Evolutionary conservation across 1,140 invertebrate genomes (phyloP), one percentile per base, ranked within the genome.

Genomic region (Hylaeus volcanicus): DNA sequence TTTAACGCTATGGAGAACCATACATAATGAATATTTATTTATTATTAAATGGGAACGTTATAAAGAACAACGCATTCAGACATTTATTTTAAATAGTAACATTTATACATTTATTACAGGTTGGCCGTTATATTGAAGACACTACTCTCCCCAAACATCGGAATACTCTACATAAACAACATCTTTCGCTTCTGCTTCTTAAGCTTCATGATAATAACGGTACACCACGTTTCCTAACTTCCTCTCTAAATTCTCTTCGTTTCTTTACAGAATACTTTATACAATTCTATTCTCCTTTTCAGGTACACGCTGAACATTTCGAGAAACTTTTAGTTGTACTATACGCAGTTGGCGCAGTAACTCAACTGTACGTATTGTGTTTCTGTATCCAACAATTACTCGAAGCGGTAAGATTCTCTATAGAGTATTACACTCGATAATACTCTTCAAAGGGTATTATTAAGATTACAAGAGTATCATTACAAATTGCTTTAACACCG

Each of bases 161-260:
- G 75, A 53, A 4, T 86, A 11, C 43, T 86, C 6, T 88, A 89
- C 37, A 48, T 88, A 58, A 83, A 77, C 14, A 83, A 82, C 51
- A 70, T 89, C 68, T 85, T 88, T 61, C 74, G 82, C 8, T 84
- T 89, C 55, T 88, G 87, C n/a, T 88, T 89, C 71, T 63, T 88
- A 15, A 73, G 74, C 3, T 66, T 86, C 15, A 86, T 86, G 79
- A 6, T 89, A 0, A 68, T 86, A 55, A 77, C 58, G 51, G 82
- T 87, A 81, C 63, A 63, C 71, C 37, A 45, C 39, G 41, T 1
- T 14, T 65, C 72, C 0, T 45, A 70, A 48, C 26, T 39, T 11
- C 5, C 0, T 58, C 15, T 26, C 15, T 1, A 56, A 12, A 3
- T 15, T 37, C 1, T 3, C 15, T 56, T 14, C 0, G 26, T 51